Evolutionary conservation across 1,140 invertebrate genomes (phyloP).

Genomic region (Drosophila sturtevanti): DNA sequence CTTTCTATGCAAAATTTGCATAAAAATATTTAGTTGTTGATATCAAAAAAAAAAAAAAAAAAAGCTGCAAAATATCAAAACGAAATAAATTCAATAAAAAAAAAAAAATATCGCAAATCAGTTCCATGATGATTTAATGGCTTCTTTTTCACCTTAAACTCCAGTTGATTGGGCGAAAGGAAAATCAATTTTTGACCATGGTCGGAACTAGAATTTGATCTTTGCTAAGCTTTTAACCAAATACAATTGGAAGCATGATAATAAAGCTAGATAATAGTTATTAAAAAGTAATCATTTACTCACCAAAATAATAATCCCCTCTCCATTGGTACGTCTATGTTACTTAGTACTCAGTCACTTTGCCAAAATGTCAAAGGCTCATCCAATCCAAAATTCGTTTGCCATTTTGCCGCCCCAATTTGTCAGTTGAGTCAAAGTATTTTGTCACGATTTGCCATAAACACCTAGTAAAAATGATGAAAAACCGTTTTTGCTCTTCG

Average conservation of each 20-base stretch:
- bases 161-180: neutral
- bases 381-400: slow-evolving; percentile 23
- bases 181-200: neutral
- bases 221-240: too few species aligned
- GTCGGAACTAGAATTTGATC: neutral
- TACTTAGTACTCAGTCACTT: slow-evolving; percentile 20
- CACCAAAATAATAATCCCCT: neutral
- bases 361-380: slow-evolving; percentile 67
- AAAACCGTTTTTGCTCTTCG: slow-evolving; percentile 40
- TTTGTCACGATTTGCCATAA: slow-evolving; percentile 73
- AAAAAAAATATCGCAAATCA: neutral
- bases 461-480: slow-evolving; percentile 67
- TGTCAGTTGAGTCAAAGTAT: slow-evolving; percentile 59
- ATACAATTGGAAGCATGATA: too few species aligned
- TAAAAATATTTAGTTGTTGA: slow-evolving; percentile 27
- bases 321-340: neutral
- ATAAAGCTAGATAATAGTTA: too few species aligned
- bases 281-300: too few species aligned
- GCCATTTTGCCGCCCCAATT: slow-evolving; percentile 47
- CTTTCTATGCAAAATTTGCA: slow-evolving; percentile 54
- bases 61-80: neutral
- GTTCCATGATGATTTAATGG: neutral
- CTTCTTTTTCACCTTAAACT: slow-evolving; percentile 6
- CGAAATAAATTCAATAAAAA: neutral
- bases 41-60: slow-evolving; percentile 3